Evolutionary conservation across 2,888 invertebrate species (phyloP).

Genomic region (Phragmatobia fuliginosa): DNA sequence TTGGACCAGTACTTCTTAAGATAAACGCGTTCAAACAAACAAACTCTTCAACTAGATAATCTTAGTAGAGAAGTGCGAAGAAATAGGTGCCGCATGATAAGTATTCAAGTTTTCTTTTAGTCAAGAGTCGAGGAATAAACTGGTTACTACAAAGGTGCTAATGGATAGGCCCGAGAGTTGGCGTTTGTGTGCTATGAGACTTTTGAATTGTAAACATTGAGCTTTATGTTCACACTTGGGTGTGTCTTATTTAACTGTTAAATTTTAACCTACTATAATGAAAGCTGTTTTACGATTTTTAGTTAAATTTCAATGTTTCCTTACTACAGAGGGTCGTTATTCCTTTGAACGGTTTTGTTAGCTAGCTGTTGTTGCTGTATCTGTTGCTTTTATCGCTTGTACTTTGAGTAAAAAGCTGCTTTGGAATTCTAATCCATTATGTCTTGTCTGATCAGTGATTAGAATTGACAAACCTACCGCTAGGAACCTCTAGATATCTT

Average conservation of each 20-base stretch:
- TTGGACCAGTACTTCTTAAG: no score
- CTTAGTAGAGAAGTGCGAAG: no score
- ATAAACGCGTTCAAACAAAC: no score
- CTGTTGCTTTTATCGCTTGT: no score
- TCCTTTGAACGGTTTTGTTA: not conserved
- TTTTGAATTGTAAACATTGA: conserved; percentile 16
- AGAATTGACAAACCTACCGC: no score
- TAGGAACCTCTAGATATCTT: no score
- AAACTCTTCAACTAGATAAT: no score
- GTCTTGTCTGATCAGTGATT: not conserved
- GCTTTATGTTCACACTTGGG: not conserved
- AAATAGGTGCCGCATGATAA: conserved; percentile 15
- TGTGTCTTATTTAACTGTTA: conserved; percentile 1
- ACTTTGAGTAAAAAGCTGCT: not conserved
- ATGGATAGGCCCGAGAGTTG: conserved; percentile 37
- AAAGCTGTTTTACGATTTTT: not conserved
- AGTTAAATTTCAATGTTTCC: not conserved
- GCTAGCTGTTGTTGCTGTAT: no score
- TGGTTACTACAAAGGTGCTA: conserved; percentile 43
- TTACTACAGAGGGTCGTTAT: not conserved
- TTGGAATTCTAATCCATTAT: not conserved
- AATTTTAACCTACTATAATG: not conserved
- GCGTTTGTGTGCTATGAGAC: conserved; percentile 20
- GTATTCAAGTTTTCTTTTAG: conserved; percentile 19
- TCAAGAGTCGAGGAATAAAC: conserved; percentile 31